Conservation (phyloP, 2,113 vertebrate genomes). For the Heteronetta atricapilla region DNA sequence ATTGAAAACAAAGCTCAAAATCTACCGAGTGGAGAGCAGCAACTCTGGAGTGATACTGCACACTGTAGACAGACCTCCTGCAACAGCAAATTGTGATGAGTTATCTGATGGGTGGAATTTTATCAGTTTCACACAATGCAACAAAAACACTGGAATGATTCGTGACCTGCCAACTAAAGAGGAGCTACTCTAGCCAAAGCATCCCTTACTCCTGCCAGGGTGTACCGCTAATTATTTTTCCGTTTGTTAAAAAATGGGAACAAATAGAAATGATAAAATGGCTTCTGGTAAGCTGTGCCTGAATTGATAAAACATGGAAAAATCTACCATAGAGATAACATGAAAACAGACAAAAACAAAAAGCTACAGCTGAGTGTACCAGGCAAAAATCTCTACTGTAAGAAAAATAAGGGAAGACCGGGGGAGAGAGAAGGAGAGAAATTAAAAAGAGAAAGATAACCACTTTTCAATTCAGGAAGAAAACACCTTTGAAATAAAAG, state of each 20-base stretch:
- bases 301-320: constrained; percentile 51
- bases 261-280: constrained; percentile 63
- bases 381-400: background rate
- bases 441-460: background rate
- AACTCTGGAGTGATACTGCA: background rate
- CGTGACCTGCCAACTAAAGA: background rate
- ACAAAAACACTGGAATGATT: background rate
- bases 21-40: background rate
- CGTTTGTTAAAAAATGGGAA: constrained; percentile 55
- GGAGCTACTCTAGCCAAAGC: constrained; percentile 6
- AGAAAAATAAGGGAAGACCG: background rate
- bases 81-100: background rate
- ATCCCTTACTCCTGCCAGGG: constrained; percentile 11
- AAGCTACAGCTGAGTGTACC: background rate
- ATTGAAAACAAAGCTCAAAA: background rate
- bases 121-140: background rate
- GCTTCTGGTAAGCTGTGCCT: constrained; percentile 29
- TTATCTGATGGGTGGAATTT: background rate
- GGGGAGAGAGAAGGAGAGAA: background rate
- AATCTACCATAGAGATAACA: constrained; percentile 36
- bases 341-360: background rate
- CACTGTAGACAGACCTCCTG: background rate
- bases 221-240: constrained; percentile 52
- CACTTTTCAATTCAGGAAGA: background rate
- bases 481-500: background rate